Evolutionary conservation across 2,797 vertebrate genomes (phyloP).

Genomic region (Catharus ustulatus): DNA sequence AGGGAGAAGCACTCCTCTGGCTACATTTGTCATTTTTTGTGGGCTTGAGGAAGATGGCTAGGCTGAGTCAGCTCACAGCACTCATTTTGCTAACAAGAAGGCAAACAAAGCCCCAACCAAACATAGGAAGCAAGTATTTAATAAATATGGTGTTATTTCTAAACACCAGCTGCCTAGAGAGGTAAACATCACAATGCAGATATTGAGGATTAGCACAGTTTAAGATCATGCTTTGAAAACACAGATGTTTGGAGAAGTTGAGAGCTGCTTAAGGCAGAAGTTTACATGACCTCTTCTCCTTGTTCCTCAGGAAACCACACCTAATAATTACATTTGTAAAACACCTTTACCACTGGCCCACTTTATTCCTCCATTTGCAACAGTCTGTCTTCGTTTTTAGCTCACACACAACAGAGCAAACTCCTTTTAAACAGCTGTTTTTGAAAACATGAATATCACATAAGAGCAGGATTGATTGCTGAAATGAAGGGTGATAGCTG

Average conservation of each 20-base stretch:
- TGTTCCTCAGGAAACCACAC: background rate
- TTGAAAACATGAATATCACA: constrained; percentile 33
- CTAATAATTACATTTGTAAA: background rate
- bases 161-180: background rate
- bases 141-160: background rate
- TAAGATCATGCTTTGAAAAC: background rate
- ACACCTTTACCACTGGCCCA: background rate
- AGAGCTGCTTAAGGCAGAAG: background rate
- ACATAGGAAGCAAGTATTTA: background rate
- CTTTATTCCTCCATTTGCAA: background rate
- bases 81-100: background rate
- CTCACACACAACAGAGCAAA: background rate
- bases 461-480: constrained; percentile 44
- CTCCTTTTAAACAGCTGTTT: constrained; percentile 21
- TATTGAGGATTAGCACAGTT: background rate
- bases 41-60: background rate
- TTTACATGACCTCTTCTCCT: background rate
- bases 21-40: background rate
- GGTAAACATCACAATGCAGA: background rate
- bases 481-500: constrained; percentile 45
- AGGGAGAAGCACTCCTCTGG: background rate
- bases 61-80: background rate
- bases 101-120: background rate
- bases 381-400: background rate
- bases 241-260: background rate